Conservation (phyloP, 1,140 invertebrate genomes). For the Mycetomoellerius zeteki region DNA sequence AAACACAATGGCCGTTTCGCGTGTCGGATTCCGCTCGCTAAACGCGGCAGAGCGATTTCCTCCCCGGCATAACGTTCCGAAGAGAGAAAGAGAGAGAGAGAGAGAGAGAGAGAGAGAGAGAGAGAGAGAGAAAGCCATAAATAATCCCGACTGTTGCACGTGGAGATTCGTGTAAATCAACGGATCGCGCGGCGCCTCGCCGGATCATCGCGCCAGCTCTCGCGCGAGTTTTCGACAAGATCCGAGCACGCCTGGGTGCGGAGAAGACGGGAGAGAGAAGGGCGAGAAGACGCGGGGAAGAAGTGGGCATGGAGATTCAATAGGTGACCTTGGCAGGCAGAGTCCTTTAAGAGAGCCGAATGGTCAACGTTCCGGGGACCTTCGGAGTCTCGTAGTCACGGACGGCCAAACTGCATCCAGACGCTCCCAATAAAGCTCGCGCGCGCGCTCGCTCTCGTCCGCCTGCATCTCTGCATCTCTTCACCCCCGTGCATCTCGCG, state of each 20-base stretch:
- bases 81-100: no score
- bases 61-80: not conserved
- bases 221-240: slow-evolving; percentile 35
- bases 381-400: slow-evolving; percentile 81
- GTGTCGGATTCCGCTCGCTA: slow-evolving; percentile 18
- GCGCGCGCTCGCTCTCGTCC: slow-evolving; percentile 39
- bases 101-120: no score
- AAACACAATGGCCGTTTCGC: slow-evolving; percentile 17
- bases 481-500: slow-evolving; percentile 8
- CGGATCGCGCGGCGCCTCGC: not conserved
- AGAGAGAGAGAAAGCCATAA: not conserved
- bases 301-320: slow-evolving; percentile 68
- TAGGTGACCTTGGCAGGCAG: slow-evolving; percentile 80
- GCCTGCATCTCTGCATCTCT: slow-evolving; percentile 46
- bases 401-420: slow-evolving; percentile 82
- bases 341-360: slow-evolving; percentile 80
- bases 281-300: slow-evolving; percentile 38
- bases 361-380: slow-evolving; percentile 84
- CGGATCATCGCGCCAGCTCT: not conserved
- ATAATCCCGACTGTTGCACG: slow-evolving; percentile 16
- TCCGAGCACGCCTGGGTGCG: slow-evolving; percentile 55
- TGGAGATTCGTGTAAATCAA: not conserved
- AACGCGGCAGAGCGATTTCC: not conserved
- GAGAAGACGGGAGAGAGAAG: not conserved
- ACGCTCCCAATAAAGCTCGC: slow-evolving; percentile 81